A percentile compares a stretch with the other conserved stretches of the same genome.
Conservation (phyloP, 1,140 invertebrate species). For the Diorhabda elongata region DNA sequence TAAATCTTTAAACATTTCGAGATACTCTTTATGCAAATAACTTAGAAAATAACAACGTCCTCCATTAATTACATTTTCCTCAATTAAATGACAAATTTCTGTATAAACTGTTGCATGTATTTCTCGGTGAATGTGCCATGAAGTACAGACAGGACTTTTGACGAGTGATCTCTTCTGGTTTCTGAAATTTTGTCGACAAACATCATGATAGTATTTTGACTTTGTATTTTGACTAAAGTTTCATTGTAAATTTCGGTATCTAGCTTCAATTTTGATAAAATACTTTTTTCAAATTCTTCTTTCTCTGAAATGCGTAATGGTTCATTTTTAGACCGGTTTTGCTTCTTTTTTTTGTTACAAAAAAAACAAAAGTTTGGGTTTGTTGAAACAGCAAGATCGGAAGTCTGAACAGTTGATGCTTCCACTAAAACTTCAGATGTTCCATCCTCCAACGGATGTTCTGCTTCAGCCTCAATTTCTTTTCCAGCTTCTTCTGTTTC, state of each 20-base stretch:
- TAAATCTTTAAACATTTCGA: conserved; percentile 8
- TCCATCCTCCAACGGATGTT: too few relatives aligned
- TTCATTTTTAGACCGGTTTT: too few relatives aligned
- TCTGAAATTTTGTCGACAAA: not conserved
- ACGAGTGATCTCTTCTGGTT: conserved; percentile 19
- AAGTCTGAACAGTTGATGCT: too few relatives aligned
- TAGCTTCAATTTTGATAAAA: conserved; percentile 15
- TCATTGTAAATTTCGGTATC: conserved; percentile 20
- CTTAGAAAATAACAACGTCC: conserved; percentile 19
- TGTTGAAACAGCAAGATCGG: too few relatives aligned
- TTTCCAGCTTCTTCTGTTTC: too few relatives aligned
- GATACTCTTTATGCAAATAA: not conserved
- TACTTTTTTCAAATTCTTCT: not conserved
- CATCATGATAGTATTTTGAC: not conserved
- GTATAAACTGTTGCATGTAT: conserved; percentile 19
- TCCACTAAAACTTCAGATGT: too few relatives aligned
- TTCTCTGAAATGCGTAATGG: too few relatives aligned
- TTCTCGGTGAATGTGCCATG: conserved; percentile 22
- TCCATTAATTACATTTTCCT: conserved; percentile 20
- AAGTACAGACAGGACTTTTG: conserved; percentile 21
- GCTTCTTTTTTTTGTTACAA: too few relatives aligned
- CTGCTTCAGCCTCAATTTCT: too few relatives aligned
- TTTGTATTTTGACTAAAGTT: conserved; percentile 20
- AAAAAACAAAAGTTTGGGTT: too few relatives aligned
- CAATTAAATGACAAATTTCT: conserved; percentile 17